Percentiles rank a stretch among this genome's conserved stretches.
Conservation (phyloP, 2,888 invertebrate genomes). For the Caenorhabditis auriculariae region DNA sequence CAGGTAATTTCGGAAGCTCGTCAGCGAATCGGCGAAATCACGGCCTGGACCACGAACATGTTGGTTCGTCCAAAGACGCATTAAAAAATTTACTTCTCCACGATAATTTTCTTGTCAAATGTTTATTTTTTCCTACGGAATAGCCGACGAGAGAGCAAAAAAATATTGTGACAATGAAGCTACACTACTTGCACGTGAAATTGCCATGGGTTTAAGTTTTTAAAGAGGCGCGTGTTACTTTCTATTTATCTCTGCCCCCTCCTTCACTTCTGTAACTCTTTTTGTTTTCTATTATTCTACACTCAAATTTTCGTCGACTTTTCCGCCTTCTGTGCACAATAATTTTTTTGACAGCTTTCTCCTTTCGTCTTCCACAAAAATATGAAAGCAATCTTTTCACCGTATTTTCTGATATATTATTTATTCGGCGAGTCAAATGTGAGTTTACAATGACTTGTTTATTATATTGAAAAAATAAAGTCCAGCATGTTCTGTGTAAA, state of each 20-base stretch:
- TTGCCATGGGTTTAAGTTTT: background rate
- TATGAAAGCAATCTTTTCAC: background rate
- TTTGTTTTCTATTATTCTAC: background rate
- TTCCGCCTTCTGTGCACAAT: too few species aligned
- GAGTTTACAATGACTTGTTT: background rate
- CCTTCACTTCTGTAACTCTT: background rate
- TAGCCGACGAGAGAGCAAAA: too few species aligned
- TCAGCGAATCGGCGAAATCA: conserved; percentile 35
- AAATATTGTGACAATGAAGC: too few species aligned
- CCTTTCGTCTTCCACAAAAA: too few species aligned
- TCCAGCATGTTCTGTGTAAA: too few species aligned
- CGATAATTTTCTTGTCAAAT: too few species aligned
- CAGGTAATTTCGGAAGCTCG: conserved; percentile 38
- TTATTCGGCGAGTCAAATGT: background rate
- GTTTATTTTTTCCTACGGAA: too few species aligned
- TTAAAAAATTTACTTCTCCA: background rate
- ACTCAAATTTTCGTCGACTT: too few species aligned
- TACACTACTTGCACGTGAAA: background rate
- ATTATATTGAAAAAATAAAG: too few species aligned
- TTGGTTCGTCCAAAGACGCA: conserved; percentile 32
- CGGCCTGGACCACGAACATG: conserved; percentile 31
- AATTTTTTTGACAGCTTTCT: too few species aligned
- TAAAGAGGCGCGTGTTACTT: background rate
- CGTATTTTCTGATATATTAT: background rate
- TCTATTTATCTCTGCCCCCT: background rate